phyloP scores from a whole-genome alignment of 2,113 vertebrate genomes.

The Cettia cetti region DNA sequence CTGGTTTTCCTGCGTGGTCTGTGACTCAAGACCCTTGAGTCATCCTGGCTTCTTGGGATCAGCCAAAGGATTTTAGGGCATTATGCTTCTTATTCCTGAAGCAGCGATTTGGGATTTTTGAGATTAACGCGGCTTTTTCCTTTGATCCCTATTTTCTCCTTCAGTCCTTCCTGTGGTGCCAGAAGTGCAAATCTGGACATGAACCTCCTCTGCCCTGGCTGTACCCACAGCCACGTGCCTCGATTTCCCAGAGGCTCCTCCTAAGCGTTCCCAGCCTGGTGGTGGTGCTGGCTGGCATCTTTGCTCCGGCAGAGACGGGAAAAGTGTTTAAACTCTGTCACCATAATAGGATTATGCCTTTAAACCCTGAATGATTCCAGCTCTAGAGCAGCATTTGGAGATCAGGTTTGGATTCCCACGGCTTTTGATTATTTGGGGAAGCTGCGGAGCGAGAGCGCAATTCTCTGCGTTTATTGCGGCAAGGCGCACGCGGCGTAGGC shows the following conservation, averaged over 20 bases:
- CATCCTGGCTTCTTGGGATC: background rate
- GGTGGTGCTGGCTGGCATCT: background rate
- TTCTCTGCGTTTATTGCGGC: background rate
- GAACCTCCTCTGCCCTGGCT: background rate
- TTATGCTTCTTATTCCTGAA: background rate
- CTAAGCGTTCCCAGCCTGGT: fast-evolving
- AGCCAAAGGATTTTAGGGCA: background rate
- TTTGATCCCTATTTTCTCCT: background rate
- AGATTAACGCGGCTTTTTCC: background rate
- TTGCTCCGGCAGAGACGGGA: background rate
- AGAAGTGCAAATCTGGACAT: background rate
- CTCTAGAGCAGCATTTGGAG: background rate
- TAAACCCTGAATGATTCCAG: background rate
- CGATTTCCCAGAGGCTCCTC: background rate
- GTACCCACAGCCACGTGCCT: fast-evolving
- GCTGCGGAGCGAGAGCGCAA: background rate
- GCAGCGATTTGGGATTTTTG: background rate
- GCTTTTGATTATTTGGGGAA: slow-evolving; percentile 22
- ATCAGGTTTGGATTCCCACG: background rate
- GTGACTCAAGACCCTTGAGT: background rate
- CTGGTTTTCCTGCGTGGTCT: background rate
- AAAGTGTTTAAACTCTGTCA: background rate
- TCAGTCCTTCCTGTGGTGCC: background rate
- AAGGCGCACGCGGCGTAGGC: fast-evolving
- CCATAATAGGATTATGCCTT: background rate